These are phyloP conservation scores for Cephus rjabovi DNA, from an alignment of 2,888 invertebrate species.

Conservation along the genomic window DNA sequence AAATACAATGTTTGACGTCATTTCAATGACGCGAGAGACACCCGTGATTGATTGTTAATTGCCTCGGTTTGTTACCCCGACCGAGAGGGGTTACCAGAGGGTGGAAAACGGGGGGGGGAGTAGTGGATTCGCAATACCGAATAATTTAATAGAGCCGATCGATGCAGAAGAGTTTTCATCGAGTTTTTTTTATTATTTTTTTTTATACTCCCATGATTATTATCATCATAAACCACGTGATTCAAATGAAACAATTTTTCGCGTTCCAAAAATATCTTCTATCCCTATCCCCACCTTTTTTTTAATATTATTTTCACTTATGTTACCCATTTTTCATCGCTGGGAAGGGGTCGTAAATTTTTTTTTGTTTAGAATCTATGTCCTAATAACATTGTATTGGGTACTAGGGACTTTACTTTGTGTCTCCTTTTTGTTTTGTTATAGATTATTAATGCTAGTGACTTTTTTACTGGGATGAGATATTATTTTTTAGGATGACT, in stretches of 20 bases:
- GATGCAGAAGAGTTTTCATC: slow-evolving; percentile 49
- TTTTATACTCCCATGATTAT: neutral
- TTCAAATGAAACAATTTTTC: neutral
- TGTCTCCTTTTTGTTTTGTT: too few species aligned
- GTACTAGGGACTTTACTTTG: too few species aligned
- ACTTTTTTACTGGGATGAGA: too few species aligned
- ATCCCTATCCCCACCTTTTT: slow-evolving; percentile 27
- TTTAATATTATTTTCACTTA: slow-evolving; percentile 26
- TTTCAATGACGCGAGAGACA: slow-evolving; percentile 66
- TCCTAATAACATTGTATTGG: too few species aligned
- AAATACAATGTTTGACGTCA: slow-evolving; percentile 66
- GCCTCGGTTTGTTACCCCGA: slow-evolving; percentile 65
- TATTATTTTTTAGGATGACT: too few species aligned
- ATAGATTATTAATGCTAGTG: too few species aligned
- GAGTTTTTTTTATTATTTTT: slow-evolving; percentile 22
- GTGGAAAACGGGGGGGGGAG: slow-evolving; percentile 18
- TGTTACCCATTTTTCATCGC: slow-evolving; percentile 29
- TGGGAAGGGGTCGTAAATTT: slow-evolving; percentile 4
- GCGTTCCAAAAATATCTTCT: neutral
- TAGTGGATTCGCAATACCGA: slow-evolving; percentile 37
- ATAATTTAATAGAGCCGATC: slow-evolving; percentile 63
- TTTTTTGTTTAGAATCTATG: neutral
- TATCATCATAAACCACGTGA: neutral
- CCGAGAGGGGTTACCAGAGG: slow-evolving; percentile 29
- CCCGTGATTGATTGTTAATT: slow-evolving; percentile 67